phyloP scores from a whole-genome alignment of 2,888 invertebrate genomes.

The Drosophila kambysellisi region DNA sequence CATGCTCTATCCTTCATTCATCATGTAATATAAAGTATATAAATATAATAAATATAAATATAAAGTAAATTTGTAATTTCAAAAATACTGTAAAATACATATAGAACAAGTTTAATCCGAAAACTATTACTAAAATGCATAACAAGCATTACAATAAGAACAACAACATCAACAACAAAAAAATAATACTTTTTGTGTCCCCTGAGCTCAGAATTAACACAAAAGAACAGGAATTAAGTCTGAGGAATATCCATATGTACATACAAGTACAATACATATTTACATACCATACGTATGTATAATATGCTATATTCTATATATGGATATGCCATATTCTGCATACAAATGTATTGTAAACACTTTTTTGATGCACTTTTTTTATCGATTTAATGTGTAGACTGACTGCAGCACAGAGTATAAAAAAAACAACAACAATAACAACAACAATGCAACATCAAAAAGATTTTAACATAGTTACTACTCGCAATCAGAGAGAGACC shows the following conservation, averaged over 20 bases:
- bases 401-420: slow-evolving; percentile 21
- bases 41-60: too few relatives aligned
- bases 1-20: not conserved
- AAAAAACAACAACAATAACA: slow-evolving; percentile 12
- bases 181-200: not conserved
- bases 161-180: not conserved
- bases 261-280: not conserved
- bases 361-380: slow-evolving; percentile 20
- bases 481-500: slow-evolving; percentile 45
- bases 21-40: too few relatives aligned
- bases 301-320: not conserved
- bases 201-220: not conserved
- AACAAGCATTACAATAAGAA: not conserved
- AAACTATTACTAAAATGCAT: not conserved
- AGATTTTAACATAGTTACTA: slow-evolving; percentile 77
- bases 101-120: not conserved
- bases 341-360: slow-evolving; percentile 5
- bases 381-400: slow-evolving; percentile 9
- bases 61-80: not conserved
- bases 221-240: not conserved
- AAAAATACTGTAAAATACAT: not conserved
- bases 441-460: slow-evolving; percentile 34
- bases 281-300: slow-evolving; percentile 1
- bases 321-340: slow-evolving; percentile 4
- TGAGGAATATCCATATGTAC: not conserved